phyloP scores from a whole-genome alignment of 2,797 vertebrate species.

The Podarcis lilfordi region DNA sequence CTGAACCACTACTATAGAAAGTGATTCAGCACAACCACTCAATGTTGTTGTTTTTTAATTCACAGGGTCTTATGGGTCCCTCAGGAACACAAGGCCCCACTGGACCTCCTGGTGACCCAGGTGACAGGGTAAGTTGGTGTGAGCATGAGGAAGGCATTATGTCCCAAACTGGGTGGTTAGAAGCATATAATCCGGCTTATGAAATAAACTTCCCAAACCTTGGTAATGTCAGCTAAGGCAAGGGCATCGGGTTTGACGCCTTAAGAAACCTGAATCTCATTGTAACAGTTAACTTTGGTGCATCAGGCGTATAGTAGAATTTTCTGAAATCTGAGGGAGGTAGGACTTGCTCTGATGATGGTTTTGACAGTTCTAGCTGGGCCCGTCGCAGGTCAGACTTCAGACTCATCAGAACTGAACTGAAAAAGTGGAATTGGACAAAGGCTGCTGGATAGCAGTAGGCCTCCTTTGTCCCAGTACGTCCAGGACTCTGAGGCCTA shows the following conservation, averaged over 20 bases:
- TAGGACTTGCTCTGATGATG: neutral
- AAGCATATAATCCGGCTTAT: neutral
- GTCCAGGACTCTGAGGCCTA: neutral
- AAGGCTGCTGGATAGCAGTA: neutral
- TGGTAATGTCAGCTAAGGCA: neutral
- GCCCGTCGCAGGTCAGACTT: neutral
- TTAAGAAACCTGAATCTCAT: neutral
- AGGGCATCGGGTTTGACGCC: neutral
- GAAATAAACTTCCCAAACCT: neutral
- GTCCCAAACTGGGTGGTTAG: neutral
- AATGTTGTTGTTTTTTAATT: constrained; percentile 59
- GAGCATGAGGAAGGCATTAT: neutral
- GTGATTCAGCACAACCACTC: constrained; percentile 25
- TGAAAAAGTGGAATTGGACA: neutral
- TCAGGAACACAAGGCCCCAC: constrained; percentile 92
- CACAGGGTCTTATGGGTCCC: constrained; percentile 93
- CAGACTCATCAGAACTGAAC: neutral
- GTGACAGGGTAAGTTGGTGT: constrained; percentile 89
- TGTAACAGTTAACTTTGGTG: neutral
- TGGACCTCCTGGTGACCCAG: constrained; percentile 90
- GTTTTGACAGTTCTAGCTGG: neutral
- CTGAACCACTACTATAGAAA: neutral
- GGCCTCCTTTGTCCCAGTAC: too few species aligned
- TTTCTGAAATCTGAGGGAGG: neutral
- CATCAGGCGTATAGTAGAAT: neutral